Conservation (phyloP, 2,113 vertebrate species). For the Aphyosemion australe region DNA sequence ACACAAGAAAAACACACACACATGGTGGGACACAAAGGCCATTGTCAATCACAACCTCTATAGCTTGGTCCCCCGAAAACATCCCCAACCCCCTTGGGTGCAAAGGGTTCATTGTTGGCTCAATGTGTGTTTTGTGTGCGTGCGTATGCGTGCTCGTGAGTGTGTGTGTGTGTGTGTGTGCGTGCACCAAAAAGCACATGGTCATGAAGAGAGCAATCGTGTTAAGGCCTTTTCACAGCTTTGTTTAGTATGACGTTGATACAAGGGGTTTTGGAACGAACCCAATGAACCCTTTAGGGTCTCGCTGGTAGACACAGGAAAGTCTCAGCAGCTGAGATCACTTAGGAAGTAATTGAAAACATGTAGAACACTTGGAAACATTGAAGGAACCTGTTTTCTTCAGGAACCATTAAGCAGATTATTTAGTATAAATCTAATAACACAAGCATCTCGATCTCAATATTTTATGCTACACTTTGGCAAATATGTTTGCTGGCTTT, state of each 20-base stretch:
- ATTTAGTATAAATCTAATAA: constrained; percentile 30
- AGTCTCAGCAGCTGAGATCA: constrained; percentile 61
- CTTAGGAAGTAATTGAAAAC: constrained; percentile 64
- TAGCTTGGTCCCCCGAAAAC: constrained; percentile 61
- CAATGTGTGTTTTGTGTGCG: constrained; percentile 30
- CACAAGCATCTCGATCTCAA: constrained; percentile 12
- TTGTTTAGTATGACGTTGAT: constrained; percentile 62
- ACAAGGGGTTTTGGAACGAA: constrained; percentile 59
- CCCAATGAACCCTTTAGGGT: constrained; percentile 66
- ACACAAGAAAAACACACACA: constrained; percentile 28
- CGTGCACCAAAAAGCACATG: constrained; percentile 49
- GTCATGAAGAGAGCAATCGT: constrained; percentile 60
- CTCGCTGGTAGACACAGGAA: constrained; percentile 30
- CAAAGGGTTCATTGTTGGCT: constrained; percentile 72
- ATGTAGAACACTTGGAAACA: constrained; percentile 25
- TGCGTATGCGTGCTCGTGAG: constrained; percentile 10
- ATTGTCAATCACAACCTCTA: constrained; percentile 64
- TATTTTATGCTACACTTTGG: too few relatives aligned
- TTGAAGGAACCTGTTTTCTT: constrained; percentile 10
- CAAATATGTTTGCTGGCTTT: constrained; percentile 15
- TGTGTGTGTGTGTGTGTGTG: constrained; percentile 8
- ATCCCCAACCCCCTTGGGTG: constrained; percentile 67
- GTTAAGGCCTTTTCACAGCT: constrained; percentile 68
- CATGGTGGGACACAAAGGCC: constrained; percentile 63
- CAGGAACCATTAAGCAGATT: constrained; percentile 31